These are phyloP conservation scores for Trissolcus basalis DNA, from an alignment of 1,140 invertebrate genomes.

Conservation along the genomic window DNA sequence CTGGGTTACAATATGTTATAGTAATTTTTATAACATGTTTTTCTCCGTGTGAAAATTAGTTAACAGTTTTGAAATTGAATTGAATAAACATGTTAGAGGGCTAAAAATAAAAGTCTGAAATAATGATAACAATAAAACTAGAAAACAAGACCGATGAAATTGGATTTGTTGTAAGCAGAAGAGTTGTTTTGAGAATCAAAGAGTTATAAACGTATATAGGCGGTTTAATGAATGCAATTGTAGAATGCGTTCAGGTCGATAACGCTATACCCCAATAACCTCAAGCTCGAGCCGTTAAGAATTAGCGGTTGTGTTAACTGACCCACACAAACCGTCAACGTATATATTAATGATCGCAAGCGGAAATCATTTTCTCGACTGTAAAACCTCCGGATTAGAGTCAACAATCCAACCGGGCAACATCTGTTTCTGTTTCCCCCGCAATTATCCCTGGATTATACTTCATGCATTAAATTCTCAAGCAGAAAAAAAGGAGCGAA, in stretches of 20 bases:
- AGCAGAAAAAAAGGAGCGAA: no score
- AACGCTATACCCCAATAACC: constrained; percentile 34
- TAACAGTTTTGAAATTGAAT: no score
- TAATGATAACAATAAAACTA: no score
- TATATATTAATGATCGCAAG: constrained; percentile 18
- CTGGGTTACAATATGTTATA: no score
- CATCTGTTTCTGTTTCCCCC: neutral
- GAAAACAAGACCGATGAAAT: no score
- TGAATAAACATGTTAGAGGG: no score
- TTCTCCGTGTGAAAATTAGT: no score
- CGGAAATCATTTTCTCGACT: constrained; percentile 26
- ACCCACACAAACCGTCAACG: constrained; percentile 20
- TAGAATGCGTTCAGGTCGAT: constrained; percentile 23
- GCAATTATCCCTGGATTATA: neutral
- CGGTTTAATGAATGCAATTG: constrained; percentile 16
- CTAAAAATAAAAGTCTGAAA: no score
- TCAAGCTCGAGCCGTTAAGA: constrained; percentile 16
- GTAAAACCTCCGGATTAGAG: constrained; percentile 13
- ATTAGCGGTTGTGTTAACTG: constrained; percentile 37
- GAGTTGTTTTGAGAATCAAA: neutral
- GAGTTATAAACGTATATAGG: constrained; percentile 16
- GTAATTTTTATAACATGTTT: no score
- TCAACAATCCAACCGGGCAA: constrained; percentile 10
- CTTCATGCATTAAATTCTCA: no score
- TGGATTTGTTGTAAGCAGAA: no score